Evolutionary conservation across 2,797 vertebrate genomes (phyloP).

Genomic region (Melanotaenia pygmaea): DNA sequence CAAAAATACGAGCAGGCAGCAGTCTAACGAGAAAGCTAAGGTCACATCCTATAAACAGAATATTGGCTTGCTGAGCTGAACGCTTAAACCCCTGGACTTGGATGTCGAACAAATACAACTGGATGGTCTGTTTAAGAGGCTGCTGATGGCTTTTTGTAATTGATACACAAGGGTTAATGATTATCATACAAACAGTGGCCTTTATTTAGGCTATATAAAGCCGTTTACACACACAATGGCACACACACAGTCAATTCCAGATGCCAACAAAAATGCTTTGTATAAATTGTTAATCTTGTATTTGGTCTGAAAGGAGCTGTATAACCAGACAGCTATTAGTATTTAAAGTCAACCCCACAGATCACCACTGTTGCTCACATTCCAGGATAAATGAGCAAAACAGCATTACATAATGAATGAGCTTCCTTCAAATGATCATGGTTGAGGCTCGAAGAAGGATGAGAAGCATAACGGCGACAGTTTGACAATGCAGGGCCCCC

Average conservation of each 20-base stretch:
- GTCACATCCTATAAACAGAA: conserved; percentile 60
- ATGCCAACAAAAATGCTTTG: conserved; percentile 8
- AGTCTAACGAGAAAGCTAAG: conserved; percentile 48
- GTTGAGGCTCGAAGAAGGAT: conserved; percentile 54
- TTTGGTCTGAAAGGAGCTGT: conserved; percentile 44
- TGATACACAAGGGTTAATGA: conserved; percentile 48
- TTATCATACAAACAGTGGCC: conserved; percentile 29
- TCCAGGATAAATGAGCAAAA: conserved; percentile 56
- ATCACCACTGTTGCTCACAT: conserved; percentile 44
- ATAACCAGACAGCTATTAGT: conserved; percentile 48
- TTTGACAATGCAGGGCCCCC: conserved; percentile 30
- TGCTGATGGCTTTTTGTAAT: conserved; percentile 34
- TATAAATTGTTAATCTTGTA: conserved; percentile 46
- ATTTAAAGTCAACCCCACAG: conserved; percentile 51
- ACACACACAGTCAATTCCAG: conserved; percentile 1
- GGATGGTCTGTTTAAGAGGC: conserved; percentile 7
- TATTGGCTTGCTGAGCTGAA: conserved; percentile 36
- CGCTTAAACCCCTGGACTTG: conserved; percentile 22
- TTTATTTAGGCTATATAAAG: conserved; percentile 33
- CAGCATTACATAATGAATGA: conserved; percentile 74
- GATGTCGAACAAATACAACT: conserved; percentile 24
- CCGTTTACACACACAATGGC: conserved; percentile 12
- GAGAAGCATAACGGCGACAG: conserved; percentile 36
- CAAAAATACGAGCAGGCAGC: conserved; percentile 47
- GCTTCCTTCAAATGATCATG: conserved; percentile 62